These are phyloP conservation scores for Yponomeuta cagnagella DNA, from an alignment of 2,888 invertebrate genomes.

Conservation along the genomic window DNA sequence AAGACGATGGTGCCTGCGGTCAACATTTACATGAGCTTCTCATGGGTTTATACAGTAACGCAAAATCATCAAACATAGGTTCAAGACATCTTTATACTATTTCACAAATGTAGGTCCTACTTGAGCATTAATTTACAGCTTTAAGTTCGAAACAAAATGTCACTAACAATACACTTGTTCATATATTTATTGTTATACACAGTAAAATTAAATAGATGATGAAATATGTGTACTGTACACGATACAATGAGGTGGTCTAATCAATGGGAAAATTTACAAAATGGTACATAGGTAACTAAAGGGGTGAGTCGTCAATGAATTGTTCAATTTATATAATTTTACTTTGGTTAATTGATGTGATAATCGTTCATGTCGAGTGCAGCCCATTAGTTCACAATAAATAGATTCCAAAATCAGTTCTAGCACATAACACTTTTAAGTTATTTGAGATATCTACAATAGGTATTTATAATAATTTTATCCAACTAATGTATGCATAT, in stretches of 20 bases:
- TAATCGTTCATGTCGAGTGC: not conserved
- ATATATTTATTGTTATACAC: not conserved
- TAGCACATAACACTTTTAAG: conserved; percentile 8
- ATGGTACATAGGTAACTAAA: not conserved
- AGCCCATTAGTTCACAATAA: not conserved
- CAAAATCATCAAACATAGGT: not conserved
- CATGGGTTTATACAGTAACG: conserved; percentile 7
- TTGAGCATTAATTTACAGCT: conserved; percentile 12
- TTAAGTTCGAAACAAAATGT: not conserved
- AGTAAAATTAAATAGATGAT: conserved; percentile 8
- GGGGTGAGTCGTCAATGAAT: not conserved
- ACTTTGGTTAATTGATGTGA: conserved; percentile 11
- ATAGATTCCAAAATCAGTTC: conserved; percentile 4
- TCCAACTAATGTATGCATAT: conserved; percentile 3
- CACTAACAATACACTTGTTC: not conserved
- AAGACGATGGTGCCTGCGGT: conserved; percentile 48
- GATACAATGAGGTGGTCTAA: not conserved
- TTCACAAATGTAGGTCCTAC: conserved; percentile 7
- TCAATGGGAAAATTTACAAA: conserved; percentile 1
- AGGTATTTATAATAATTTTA: conserved; percentile 1
- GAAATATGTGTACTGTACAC: conserved; percentile 1
- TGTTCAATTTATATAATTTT: conserved; percentile 8
- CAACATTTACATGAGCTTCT: conserved; percentile 31
- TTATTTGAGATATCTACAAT: conserved; percentile 12
- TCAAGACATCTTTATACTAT: conserved; percentile 6